These are phyloP conservation scores for Polypterus senegalus DNA, from an alignment of 2,113 vertebrate species.

Conservation along the genomic window DNA sequence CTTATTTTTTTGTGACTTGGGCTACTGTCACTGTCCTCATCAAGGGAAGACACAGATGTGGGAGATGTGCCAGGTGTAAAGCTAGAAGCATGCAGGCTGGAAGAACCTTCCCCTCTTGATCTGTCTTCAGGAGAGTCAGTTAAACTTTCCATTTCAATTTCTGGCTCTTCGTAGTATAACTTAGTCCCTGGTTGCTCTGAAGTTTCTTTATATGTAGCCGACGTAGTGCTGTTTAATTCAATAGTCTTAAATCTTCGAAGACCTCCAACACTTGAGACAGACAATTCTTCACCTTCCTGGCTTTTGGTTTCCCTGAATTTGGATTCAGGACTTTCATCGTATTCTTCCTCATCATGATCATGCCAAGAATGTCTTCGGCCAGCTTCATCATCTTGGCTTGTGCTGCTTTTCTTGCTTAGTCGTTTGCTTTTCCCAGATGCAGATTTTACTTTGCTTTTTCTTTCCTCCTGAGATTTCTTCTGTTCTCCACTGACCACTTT, in stretches of 20 bases:
- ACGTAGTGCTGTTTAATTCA: conserved; percentile 70
- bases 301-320: conserved; percentile 66
- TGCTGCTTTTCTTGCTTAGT: conserved; percentile 43
- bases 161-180: conserved; percentile 73
- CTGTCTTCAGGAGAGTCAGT: conserved; percentile 88
- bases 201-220: conserved; percentile 47
- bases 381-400: conserved; percentile 68
- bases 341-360: conserved; percentile 51
- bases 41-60: conserved; percentile 88
- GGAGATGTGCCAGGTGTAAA: conserved; percentile 88
- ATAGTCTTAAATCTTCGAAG: conserved; percentile 68
- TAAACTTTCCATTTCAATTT: conserved; percentile 84
- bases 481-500: conserved; percentile 45
- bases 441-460: conserved; percentile 43
- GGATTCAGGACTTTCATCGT: conserved; percentile 54
- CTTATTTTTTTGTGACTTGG: conserved; percentile 72
- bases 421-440: conserved; percentile 41
- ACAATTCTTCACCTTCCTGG: conserved; percentile 57
- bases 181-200: conserved; percentile 52
- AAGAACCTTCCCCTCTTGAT: conserved; percentile 87
- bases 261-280: conserved; percentile 45
- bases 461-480: conserved; percentile 43
- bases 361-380: conserved; percentile 62
- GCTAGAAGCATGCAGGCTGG: conserved; percentile 83
- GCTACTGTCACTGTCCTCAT: conserved; percentile 94